phyloP scores from a whole-genome alignment of 2,888 invertebrate genomes.

The Amiota minor region DNA sequence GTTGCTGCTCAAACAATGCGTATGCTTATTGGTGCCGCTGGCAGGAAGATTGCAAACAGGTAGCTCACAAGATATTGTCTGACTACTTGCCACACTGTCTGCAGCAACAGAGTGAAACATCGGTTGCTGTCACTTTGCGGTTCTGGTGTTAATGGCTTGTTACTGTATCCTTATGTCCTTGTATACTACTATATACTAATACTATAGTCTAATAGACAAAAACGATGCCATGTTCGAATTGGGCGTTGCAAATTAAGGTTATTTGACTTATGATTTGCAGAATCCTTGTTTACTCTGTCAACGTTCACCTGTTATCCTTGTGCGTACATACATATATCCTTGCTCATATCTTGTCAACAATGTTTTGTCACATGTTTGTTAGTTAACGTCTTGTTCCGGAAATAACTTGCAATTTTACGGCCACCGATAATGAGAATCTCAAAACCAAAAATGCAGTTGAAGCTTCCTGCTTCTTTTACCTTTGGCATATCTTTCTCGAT shows the following conservation, averaged over 20 bases:
- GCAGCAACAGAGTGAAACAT: neutral
- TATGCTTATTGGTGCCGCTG: conserved; percentile 28
- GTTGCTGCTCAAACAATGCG: conserved; percentile 15
- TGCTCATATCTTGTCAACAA: neutral
- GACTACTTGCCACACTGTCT: neutral
- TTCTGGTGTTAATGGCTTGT: conserved; percentile 65
- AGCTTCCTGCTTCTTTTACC: neutral
- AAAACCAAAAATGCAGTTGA: neutral
- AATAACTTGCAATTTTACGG: conserved; percentile 41
- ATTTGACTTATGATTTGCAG: neutral
- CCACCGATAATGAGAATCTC: conserved; percentile 19
- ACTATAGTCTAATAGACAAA: conserved; percentile 38
- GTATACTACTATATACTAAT: conserved; percentile 15
- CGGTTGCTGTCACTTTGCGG: conserved; percentile 47
- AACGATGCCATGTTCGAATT: conserved; percentile 27
- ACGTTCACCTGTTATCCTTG: neutral
- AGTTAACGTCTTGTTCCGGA: conserved; percentile 11
- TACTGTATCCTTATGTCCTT: conserved; percentile 46
- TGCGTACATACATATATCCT: neutral
- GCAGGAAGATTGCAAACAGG: conserved; percentile 23
- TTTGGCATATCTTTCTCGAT: conserved; percentile 18
- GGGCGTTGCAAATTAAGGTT: conserved; percentile 21
- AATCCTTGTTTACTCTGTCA: neutral
- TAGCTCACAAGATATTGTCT: conserved; percentile 31
- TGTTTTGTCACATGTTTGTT: neutral